phyloP scores from a whole-genome alignment of 2,888 invertebrate genomes.

The Erebia aethiops region DNA sequence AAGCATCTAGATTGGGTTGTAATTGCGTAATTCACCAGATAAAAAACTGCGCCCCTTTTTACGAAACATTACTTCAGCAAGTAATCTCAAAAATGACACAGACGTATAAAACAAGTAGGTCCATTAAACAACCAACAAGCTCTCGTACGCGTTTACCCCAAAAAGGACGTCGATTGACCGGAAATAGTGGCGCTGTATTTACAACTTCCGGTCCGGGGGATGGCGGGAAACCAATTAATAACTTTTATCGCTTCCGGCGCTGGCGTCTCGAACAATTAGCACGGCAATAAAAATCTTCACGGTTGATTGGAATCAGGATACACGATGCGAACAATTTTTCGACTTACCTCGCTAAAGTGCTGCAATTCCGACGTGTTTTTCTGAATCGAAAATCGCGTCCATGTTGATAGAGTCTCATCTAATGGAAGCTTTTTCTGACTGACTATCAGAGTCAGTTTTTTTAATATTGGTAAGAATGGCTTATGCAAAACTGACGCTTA shows the following conservation, averaged over 20 bases:
- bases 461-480: too few species aligned
- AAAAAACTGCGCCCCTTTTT: too few species aligned
- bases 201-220: conserved; percentile 71
- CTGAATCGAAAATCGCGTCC: background rate
- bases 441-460: too few species aligned
- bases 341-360: conserved; percentile 5
- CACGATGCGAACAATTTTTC: conserved; percentile 14
- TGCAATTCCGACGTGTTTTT: background rate
- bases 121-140: background rate
- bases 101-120: background rate
- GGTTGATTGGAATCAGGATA: conserved; percentile 64
- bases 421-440: too few species aligned
- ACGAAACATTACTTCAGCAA: too few species aligned
- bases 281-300: conserved; percentile 75
- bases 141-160: conserved; percentile 39
- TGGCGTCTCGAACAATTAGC: conserved; percentile 74
- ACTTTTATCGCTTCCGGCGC: conserved; percentile 77
- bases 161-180: conserved; percentile 70
- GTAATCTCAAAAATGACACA: background rate
- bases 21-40: too few species aligned
- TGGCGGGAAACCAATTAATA: conserved; percentile 78
- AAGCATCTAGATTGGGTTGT: too few species aligned
- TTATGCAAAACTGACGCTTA: too few species aligned
- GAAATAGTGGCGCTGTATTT: conserved; percentile 77
- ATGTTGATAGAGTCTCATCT: background rate